Evolutionary conservation across 2,113 vertebrate genomes (phyloP).

Genomic region (Nycticebus coucang): DNA sequence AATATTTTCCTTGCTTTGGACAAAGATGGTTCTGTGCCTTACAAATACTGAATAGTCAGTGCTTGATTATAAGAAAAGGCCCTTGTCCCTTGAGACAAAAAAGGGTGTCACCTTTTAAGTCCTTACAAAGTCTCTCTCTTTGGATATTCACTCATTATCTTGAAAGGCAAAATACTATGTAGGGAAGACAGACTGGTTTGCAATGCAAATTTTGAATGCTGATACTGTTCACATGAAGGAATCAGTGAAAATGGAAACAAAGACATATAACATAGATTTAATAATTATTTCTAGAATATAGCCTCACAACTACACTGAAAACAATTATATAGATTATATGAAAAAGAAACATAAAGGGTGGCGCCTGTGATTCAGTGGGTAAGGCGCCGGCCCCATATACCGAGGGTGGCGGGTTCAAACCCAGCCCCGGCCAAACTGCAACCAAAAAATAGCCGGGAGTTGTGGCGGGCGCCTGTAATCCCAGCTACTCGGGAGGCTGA

Average conservation of each 20-base stretch:
- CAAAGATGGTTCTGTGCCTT: not conserved
- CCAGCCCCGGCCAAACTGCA: no score
- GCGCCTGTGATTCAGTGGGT: no score
- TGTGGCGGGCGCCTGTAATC: no score
- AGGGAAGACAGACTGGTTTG: not conserved
- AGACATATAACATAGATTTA: not conserved
- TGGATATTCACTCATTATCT: not conserved
- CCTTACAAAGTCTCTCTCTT: not conserved
- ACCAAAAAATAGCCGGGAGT: no score
- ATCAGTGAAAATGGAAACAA: not conserved
- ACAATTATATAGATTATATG: not conserved
- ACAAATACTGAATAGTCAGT: not conserved
- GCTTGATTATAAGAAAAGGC: not conserved
- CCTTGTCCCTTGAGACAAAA: not conserved
- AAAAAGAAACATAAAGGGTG: slow-evolving; percentile 1
- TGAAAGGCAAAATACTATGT: not conserved
- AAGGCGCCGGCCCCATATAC: no score
- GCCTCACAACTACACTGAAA: not conserved
- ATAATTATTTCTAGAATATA: not conserved
- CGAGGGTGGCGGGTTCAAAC: no score
- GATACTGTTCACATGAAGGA: not conserved
- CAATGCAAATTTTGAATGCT: not conserved
- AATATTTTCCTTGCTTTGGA: not conserved
- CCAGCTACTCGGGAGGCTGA: no score
- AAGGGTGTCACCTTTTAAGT: not conserved